Base-by-base conservation (phyloP, 2,888 invertebrate species). In the Maniola hyperantus region DNA sequence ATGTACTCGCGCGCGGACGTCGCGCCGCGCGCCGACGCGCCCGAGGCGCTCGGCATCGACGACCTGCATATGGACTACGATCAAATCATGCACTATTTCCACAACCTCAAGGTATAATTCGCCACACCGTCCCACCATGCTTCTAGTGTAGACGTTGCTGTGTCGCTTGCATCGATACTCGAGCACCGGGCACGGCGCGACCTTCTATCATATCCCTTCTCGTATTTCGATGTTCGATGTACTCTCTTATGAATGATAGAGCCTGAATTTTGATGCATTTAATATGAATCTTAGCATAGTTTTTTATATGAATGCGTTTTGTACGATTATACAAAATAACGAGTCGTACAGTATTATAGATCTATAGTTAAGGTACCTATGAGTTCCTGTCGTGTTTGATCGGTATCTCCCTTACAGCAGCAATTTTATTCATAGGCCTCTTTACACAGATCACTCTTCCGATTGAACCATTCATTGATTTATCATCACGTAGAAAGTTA, bases 71-170 rank as follows among this genome's bases (percentile, higher is more conserved):
- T 99, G 97, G 97, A 98, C 92, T 99, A 99, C 92, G 98, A 98
- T 87, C 98, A 98, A 94, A 97, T 99, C 89, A 97, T 98, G 97
- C 97, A 98, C 87, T 98, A 99, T 92, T 99, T 99, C 94, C 98
- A 98, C 93, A 98, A 98, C 94, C 94, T 99, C 84, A 99, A 99
- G 95, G 98, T 98, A 94, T 91, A 91, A 86, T 85, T 72, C 74
- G 77, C 75, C 79, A 79, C 83, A 79, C 83, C 85, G 85, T 80
- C 84, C 83, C 84, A 83, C 83, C 84, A 83, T 79, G 91, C 91
- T 91, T 90, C 85, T 90, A 91, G 89, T 78, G 78, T 89, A 90
- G 87, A 81, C 84, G 83, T 89, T 83, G 89, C 89, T 87, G 83
- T 80, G 83, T 83, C 85, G 88, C 90, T 89, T 87, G 80, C 83